These are phyloP conservation scores for Morpho achilles DNA, from an alignment of 2,888 invertebrate genomes.

Conservation along the genomic window DNA sequence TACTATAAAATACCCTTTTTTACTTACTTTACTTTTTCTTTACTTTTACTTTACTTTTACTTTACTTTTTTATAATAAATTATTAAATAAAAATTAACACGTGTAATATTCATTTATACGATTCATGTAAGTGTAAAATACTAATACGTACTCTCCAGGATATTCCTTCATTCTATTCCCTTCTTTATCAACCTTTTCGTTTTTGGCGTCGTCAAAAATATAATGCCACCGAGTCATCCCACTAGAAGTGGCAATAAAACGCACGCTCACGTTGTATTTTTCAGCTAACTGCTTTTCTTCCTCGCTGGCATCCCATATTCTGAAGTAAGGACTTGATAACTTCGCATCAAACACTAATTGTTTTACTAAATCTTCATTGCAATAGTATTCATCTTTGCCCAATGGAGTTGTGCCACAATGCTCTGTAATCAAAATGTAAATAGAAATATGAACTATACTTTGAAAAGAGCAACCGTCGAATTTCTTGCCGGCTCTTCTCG, in stretches of 20 bases:
- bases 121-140: neutral
- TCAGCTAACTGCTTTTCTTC: conserved; percentile 78
- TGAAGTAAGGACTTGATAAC: conserved; percentile 80
- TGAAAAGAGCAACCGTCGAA: no score
- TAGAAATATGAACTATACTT: no score
- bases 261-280: conserved; percentile 85
- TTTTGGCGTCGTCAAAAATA: conserved; percentile 80
- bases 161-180: conserved; percentile 50
- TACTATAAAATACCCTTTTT: no score
- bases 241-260: conserved; percentile 93
- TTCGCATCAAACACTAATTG: conserved; percentile 93
- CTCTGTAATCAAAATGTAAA: conserved; percentile 52
- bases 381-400: conserved; percentile 86
- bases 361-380: conserved; percentile 91
- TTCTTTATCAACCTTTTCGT: conserved; percentile 57
- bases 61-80: neutral
- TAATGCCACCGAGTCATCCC: conserved; percentile 94
- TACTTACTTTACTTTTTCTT: no score
- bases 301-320: conserved; percentile 71
- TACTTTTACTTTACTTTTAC: no score
- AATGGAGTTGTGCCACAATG: conserved; percentile 82
- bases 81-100: no score
- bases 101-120: no score
- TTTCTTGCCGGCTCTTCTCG: no score
- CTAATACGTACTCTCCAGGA: conserved; percentile 48